A percentile compares a stretch with the other conserved stretches of the same genome.
phyloP scores from a whole-genome alignment of 2,113 vertebrate genomes.

The Uropsilus gracilis region DNA sequence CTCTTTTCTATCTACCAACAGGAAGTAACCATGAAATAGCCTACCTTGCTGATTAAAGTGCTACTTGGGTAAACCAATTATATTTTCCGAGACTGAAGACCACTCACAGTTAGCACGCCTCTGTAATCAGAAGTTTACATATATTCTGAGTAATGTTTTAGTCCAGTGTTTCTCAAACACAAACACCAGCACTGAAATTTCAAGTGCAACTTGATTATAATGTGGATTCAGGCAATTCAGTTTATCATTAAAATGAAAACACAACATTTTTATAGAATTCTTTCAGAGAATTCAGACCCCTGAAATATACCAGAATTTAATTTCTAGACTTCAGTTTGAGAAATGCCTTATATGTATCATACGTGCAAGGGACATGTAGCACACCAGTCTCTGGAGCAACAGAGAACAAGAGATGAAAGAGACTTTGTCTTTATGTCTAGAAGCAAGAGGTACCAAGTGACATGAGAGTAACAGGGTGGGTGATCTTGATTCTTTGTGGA shows the following conservation, averaged over 20 bases:
- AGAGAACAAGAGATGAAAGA: background rate
- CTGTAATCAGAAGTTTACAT: conserved; percentile 27
- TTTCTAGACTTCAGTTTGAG: background rate
- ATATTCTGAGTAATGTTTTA: background rate
- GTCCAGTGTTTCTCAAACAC: conserved; percentile 21
- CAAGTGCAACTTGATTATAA: background rate
- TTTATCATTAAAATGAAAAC: conserved; percentile 39
- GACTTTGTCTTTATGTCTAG: background rate
- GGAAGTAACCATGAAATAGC: background rate
- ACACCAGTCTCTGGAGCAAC: no score
- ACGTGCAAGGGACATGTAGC: background rate
- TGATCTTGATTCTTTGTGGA: background rate
- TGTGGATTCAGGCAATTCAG: background rate
- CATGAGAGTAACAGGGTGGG: background rate
- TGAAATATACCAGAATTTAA: conserved; percentile 32
- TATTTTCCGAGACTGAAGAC: conserved; percentile 15
- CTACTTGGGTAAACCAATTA: background rate
- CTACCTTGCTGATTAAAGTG: background rate
- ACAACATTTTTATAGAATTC: background rate
- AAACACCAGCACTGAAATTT: background rate
- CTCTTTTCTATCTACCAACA: background rate
- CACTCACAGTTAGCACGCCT: background rate
- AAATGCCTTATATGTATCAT: background rate
- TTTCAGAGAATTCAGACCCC: background rate
- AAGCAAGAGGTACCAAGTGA: background rate